Evolutionary conservation across 2,888 invertebrate genomes (phyloP).

Genomic region (Cordilura impudica): DNA sequence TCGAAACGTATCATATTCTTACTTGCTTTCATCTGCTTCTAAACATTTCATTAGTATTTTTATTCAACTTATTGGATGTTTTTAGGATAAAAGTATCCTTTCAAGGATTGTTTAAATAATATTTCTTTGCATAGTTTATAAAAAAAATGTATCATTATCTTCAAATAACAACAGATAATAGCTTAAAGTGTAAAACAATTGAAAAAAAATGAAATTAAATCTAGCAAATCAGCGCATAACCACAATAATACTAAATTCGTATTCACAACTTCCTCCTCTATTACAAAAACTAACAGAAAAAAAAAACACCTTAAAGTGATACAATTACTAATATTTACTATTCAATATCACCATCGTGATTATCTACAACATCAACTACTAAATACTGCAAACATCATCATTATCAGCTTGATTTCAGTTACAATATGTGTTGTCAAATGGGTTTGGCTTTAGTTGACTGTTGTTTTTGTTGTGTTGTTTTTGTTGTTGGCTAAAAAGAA

Average conservation of each 20-base stretch:
- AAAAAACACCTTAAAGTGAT: slow-evolving; percentile 55
- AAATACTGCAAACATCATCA: slow-evolving; percentile 30
- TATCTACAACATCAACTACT: slow-evolving; percentile 3
- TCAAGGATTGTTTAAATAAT: not conserved
- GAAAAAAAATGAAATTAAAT: slow-evolving; percentile 71
- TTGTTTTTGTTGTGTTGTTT: slow-evolving; percentile 6
- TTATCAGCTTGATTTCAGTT: no score
- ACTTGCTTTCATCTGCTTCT: no score
- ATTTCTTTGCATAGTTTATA: not conserved
- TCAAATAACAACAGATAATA: slow-evolving; percentile 29
- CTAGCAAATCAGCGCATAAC: slow-evolving; percentile 73
- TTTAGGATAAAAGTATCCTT: no score
- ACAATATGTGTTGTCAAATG: slow-evolving; percentile 9
- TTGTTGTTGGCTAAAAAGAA: slow-evolving; percentile 20
- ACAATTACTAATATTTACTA: slow-evolving; percentile 64
- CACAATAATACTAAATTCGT: slow-evolving; percentile 60
- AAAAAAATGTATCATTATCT: slow-evolving; percentile 11
- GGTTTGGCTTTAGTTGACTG: slow-evolving; percentile 15
- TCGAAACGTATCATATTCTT: no score
- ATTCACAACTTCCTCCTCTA: slow-evolving; percentile 51
- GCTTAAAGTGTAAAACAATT: slow-evolving; percentile 40
- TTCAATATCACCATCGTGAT: slow-evolving; percentile 53
- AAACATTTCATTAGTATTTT: no score
- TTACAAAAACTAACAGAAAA: slow-evolving; percentile 37
- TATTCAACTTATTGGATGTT: no score